Evolutionary conservation across 2,113 vertebrate genomes (phyloP).

Genomic region (Neoarius graeffei): DNA sequence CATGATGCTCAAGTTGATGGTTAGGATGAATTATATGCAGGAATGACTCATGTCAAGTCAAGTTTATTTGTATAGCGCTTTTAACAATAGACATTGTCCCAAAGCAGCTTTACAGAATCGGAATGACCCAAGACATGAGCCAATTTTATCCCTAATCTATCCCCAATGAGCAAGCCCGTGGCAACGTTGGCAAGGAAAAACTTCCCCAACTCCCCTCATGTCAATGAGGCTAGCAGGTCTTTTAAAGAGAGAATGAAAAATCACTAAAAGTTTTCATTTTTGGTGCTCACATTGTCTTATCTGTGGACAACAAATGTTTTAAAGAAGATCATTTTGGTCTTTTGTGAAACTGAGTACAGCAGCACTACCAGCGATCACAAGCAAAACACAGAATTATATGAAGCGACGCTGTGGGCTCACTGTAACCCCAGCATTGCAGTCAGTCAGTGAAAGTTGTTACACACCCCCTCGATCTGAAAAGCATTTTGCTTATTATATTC

Average conservation of each 20-base stretch:
- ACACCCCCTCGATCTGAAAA: background rate
- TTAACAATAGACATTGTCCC: too few species aligned
- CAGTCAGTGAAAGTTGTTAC: background rate
- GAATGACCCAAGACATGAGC: too few species aligned
- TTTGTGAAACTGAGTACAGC: background rate
- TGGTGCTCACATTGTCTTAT: background rate
- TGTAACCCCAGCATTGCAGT: too few species aligned
- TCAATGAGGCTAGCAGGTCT: background rate
- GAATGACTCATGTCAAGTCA: background rate
- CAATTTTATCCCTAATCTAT: too few species aligned
- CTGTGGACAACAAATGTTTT: background rate
- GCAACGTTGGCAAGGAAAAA: too few species aligned
- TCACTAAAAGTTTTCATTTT: background rate
- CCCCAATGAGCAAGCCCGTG: too few species aligned
- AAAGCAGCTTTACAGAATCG: too few species aligned
- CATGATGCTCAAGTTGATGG: constrained; percentile 58
- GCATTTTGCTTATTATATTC: background rate
- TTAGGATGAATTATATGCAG: constrained; percentile 50
- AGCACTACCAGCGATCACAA: background rate
- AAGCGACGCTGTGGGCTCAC: too few species aligned
- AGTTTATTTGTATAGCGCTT: too few species aligned
- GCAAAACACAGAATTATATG: background rate
- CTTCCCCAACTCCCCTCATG: too few species aligned
- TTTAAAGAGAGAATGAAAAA: background rate
- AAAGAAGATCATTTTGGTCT: background rate